Conservation (phyloP, 2,888 invertebrate genomes). For the Lepidochrysops patricia region DNA sequence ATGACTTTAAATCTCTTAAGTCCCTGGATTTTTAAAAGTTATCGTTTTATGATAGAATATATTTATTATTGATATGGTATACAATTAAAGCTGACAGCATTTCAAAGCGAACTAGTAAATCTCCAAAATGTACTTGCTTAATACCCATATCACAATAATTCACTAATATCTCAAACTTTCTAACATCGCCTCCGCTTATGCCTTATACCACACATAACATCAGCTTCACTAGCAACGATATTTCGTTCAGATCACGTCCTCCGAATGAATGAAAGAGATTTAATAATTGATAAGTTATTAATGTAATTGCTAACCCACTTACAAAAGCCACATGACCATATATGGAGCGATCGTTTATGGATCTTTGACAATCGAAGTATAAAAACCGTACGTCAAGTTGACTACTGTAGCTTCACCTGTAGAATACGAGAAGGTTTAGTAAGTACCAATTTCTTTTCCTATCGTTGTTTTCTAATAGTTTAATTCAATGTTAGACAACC, state of each 20-base stretch:
- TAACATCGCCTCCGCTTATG: conserved; percentile 1
- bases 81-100: too few relatives aligned
- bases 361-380: conserved; percentile 9
- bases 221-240: conserved; percentile 26
- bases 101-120: neutral
- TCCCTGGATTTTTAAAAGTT: too few relatives aligned
- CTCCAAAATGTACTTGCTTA: too few relatives aligned
- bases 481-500: too few relatives aligned
- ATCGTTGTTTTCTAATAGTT: too few relatives aligned
- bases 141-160: too few relatives aligned
- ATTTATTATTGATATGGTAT: too few relatives aligned
- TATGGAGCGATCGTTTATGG: conserved; percentile 11
- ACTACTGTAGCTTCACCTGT: neutral
- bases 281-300: conserved; percentile 33
- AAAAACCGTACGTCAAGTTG: neutral
- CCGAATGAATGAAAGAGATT: conserved; percentile 27
- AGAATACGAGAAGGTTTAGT: neutral
- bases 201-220: conserved; percentile 17
- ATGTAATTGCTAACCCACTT: conserved; percentile 31
- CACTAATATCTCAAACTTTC: neutral
- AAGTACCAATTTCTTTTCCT: neutral
- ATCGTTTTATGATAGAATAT: too few relatives aligned
- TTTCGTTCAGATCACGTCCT: conserved; percentile 27
- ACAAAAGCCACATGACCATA: conserved; percentile 17
- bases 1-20: too few relatives aligned